Evolutionary conservation across 2,113 vertebrate species (phyloP), one percentile per base, ranked within the genome.

Genomic region (Podarcis muralis): DNA sequence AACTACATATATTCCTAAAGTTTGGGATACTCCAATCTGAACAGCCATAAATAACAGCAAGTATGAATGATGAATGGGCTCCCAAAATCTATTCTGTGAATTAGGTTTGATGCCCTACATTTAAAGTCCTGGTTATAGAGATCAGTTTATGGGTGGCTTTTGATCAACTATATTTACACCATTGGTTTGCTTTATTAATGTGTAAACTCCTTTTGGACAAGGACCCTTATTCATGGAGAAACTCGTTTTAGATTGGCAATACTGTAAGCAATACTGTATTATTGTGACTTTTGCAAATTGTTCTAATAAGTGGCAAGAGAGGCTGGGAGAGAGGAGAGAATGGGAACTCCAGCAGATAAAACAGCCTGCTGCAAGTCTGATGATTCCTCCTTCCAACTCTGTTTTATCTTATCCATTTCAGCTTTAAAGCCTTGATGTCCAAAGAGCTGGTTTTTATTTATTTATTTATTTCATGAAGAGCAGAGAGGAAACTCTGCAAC

Each of bases 361-460:
- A 1, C n/a, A 68, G 59, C 22, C 2, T 5, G 82, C 43, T 37
- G 5, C n/a, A 89, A 66, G n/a, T 35, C 59, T 53, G 4, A 0
- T 15, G 35, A 7, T 66, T 83, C 72, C 81, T 59, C 16, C 3
- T 79, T 68, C 77, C 68, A 37, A 88, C 37, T 25, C 30, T 37
- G 43, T 75, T 89, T 91, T 16, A 22, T 8, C 23, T 85, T 13
- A 3, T 53, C 37, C 25, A 20, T 88, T 88, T 87, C 89, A 6
- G 37, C 82, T 20, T 71, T 27, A 65, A 74, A 72, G 0, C 40
- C 53, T 84, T 13, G 4, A 7, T 68, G 81, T 76, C 65, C 84
- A 78, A 82, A 16, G 37, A 75, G 37, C 32, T 89, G 22, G 83
- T 59, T 35, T 89, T 71, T 53, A 53, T 53, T 53, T 53, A 53